Conservation (phyloP, 2,113 vertebrate species). For the Hypocryptadius cinnamomeus region DNA sequence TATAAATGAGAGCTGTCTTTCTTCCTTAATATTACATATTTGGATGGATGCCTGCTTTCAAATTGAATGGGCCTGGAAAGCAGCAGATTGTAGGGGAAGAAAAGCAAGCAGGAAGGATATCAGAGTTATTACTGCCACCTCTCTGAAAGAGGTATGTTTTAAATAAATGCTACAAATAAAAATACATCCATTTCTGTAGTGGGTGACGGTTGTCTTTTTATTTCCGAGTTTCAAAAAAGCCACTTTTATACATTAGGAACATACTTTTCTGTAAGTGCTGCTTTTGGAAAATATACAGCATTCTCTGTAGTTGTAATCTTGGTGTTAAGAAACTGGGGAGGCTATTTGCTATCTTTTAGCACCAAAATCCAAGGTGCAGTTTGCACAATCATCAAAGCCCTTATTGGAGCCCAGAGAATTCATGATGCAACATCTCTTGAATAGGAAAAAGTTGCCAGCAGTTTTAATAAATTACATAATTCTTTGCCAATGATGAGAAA, state of each 20-base stretch:
- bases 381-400: not conserved
- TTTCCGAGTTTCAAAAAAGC: constrained; percentile 10
- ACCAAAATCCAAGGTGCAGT: not conserved
- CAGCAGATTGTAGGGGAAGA: not conserved
- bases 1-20: not conserved
- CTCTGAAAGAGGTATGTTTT: not conserved
- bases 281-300: not conserved
- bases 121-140: not conserved
- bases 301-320: not conserved
- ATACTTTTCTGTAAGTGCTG: not conserved
- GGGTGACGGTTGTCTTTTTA: not conserved
- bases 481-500: not conserved
- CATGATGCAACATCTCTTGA: not conserved
- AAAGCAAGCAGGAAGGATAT: not conserved
- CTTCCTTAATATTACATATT: not conserved
- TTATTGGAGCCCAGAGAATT: not conserved
- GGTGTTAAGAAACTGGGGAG: not conserved
- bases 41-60: not conserved
- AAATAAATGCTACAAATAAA: not conserved
- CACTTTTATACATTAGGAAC: not conserved
- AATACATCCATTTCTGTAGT: not conserved
- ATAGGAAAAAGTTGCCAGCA: not conserved
- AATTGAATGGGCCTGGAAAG: not conserved
- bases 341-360: not conserved
- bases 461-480: not conserved